phyloP scores from a whole-genome alignment of 2,888 invertebrate species.

The Callimorpha dominula region DNA sequence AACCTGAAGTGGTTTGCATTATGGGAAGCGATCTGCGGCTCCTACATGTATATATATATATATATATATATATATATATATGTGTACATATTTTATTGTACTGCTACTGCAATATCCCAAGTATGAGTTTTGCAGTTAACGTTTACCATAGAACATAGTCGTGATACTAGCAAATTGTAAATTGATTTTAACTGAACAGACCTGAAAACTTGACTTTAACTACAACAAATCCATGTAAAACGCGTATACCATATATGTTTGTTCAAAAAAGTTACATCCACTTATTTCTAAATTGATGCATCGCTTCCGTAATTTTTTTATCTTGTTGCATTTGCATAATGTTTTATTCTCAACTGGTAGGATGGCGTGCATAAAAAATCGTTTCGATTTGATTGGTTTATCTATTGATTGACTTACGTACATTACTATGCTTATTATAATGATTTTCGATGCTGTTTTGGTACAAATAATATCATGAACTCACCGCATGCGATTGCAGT shows the following conservation, averaged over 20 bases:
- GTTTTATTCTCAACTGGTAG: constrained; percentile 16
- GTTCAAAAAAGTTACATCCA: constrained; percentile 21
- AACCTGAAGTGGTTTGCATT: constrained; percentile 70
- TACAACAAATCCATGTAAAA: neutral
- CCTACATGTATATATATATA: neutral
- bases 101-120: neutral
- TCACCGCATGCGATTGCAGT: constrained; percentile 27
- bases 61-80: neutral
- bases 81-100: neutral
- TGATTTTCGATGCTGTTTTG: constrained; percentile 27
- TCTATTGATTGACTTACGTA: constrained; percentile 35
- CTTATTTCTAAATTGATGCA: constrained; percentile 15
- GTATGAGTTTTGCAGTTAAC: neutral
- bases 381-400: constrained; percentile 36
- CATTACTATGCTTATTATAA: constrained; percentile 23
- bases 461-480: constrained; percentile 34
- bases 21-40: constrained; percentile 63
- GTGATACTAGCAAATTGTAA: neutral
- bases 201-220: neutral
- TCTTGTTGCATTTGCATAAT: constrained; percentile 25
- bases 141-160: neutral
- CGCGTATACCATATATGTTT: neutral
- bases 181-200: neutral
- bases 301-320: constrained; percentile 32
- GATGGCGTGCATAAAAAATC: constrained; percentile 32